phyloP scores from a whole-genome alignment of 2,113 vertebrate genomes.

The Uria aalge region DNA sequence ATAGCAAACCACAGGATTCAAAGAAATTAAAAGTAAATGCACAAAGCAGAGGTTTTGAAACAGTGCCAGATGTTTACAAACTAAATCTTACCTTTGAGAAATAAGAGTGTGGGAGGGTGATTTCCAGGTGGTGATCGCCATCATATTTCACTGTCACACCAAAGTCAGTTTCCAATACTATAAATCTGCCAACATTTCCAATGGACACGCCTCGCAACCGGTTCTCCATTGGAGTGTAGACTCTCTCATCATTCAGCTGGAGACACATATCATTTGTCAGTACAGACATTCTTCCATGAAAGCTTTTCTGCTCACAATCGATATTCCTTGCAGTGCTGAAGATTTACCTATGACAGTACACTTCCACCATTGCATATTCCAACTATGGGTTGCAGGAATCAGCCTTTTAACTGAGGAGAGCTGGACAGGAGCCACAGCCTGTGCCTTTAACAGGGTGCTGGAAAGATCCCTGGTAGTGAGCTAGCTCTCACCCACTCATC shows the following conservation, averaged over 20 bases:
- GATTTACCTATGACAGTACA: background rate
- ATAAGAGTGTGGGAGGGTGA: slow-evolving; percentile 84
- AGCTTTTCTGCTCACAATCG: background rate
- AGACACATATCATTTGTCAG: background rate
- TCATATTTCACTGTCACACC: slow-evolving; percentile 86
- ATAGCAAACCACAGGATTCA: background rate
- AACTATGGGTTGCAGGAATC: background rate
- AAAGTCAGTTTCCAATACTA: slow-evolving; percentile 83
- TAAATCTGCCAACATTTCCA: slow-evolving; percentile 80
- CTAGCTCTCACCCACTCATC: background rate
- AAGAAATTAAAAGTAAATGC: background rate
- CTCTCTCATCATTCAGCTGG: slow-evolving; percentile 56
- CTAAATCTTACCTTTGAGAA: slow-evolving; percentile 80
- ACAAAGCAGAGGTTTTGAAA: background rate
- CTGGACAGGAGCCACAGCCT: background rate
- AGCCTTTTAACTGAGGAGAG: background rate
- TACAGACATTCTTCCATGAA: background rate
- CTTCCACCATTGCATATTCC: background rate
- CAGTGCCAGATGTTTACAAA: background rate
- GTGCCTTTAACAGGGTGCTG: background rate
- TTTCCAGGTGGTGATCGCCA: slow-evolving; percentile 84
- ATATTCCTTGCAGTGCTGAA: background rate
- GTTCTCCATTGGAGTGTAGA: slow-evolving; percentile 74
- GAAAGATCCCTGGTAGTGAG: background rate
- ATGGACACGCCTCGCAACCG: slow-evolving; percentile 62